Evolutionary conservation across 2,888 invertebrate species (phyloP).

Genomic region (Lycaena phlaeas): DNA sequence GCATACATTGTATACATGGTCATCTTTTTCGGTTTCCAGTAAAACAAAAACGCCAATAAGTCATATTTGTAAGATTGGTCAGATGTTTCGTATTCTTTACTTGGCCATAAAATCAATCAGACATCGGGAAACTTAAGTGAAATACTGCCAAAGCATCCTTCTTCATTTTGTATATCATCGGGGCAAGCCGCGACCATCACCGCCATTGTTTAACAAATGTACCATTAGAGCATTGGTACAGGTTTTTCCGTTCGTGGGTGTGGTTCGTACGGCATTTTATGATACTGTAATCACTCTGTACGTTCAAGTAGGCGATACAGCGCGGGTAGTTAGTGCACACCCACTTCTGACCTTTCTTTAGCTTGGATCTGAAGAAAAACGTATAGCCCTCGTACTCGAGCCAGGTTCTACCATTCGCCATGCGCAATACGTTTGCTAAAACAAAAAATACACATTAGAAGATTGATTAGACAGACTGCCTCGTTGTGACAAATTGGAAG

Average conservation of each 20-base stretch:
- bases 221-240: slow-evolving; percentile 27
- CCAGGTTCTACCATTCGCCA: slow-evolving; percentile 22
- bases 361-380: slow-evolving; percentile 24
- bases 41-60: no score
- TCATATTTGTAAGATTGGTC: no score
- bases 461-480: no score
- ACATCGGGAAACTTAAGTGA: no score
- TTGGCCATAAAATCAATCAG: no score
- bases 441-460: slow-evolving; percentile 3
- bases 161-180: no score
- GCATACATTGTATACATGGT: no score
- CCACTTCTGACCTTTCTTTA: slow-evolving; percentile 21
- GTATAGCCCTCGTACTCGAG: slow-evolving; percentile 24
- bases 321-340: slow-evolving; percentile 24
- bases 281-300: slow-evolving; percentile 27
- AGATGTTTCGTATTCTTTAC: no score
- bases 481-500: no score
- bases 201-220: slow-evolving; percentile 16
- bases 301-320: slow-evolving; percentile 26
- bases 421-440: slow-evolving; percentile 19
- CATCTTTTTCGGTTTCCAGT: no score
- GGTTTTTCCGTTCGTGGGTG: slow-evolving; percentile 22
- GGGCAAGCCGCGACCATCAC: no score
- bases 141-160: no score
- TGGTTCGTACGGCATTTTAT: slow-evolving; percentile 23